These are phyloP conservation scores for Pentalonia nigronervosa DNA, from an alignment of 1,140 invertebrate species.

Conservation along the genomic window DNA sequence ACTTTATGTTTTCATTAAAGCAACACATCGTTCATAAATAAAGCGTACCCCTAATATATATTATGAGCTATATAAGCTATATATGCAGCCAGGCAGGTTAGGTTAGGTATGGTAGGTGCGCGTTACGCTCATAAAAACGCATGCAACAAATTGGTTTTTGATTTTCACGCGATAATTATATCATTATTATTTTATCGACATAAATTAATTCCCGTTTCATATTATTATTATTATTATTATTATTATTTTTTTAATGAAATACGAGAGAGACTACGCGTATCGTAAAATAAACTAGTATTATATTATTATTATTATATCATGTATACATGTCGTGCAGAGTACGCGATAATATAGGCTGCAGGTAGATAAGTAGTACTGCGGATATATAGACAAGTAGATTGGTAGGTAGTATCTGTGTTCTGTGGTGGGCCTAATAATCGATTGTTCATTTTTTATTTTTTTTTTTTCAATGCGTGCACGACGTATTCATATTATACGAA, in stretches of 20 bases:
- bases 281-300: neutral
- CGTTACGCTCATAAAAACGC: neutral
- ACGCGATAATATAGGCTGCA: neutral
- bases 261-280: neutral
- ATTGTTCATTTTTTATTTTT: neutral
- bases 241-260: neutral
- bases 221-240: neutral
- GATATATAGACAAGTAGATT: neutral
- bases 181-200: constrained; percentile 15
- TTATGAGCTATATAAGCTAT: neutral
- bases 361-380: neutral
- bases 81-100: too few relatives aligned
- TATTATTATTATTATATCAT: neutral
- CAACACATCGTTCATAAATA: neutral
- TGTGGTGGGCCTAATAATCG: neutral
- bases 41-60: too few relatives aligned
- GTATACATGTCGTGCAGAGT: neutral
- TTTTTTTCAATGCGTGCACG: neutral
- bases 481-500: neutral
- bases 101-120: too few relatives aligned
- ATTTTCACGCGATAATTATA: constrained; percentile 23
- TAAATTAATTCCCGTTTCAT: neutral
- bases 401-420: neutral
- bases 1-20: neutral
- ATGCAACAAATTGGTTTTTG: neutral